These are phyloP conservation scores for Ptychadena robeensis DNA, from an alignment of 2,797 vertebrate species.

Conservation along the genomic window DNA sequence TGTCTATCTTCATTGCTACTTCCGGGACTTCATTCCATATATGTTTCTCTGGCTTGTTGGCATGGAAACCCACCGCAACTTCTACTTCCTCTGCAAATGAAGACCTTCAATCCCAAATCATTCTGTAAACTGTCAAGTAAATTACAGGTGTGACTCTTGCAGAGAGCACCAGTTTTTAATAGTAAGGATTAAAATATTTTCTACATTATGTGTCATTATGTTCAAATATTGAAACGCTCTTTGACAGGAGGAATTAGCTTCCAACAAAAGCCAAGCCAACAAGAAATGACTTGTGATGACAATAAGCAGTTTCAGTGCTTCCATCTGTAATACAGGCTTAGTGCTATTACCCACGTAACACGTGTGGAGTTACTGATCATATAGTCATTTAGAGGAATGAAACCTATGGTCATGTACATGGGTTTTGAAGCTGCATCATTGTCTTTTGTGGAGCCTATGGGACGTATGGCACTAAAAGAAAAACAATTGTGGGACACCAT, in stretches of 20 bases:
- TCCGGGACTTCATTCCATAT: conserved; percentile 59
- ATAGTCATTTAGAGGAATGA: too few species aligned
- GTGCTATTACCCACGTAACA: too few species aligned
- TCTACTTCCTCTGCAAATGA: conserved; percentile 23
- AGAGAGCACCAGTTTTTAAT: conserved; percentile 11
- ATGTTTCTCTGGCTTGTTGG: conserved; percentile 27
- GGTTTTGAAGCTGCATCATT: too few species aligned
- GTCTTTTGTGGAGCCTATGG: too few species aligned
- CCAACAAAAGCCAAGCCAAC: background rate
- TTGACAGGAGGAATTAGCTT: background rate
- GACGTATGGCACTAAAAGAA: too few species aligned
- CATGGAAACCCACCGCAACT: conserved; percentile 60
- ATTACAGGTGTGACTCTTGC: conserved; percentile 45
- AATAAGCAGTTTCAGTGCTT: background rate
- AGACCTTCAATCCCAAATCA: conserved; percentile 17
- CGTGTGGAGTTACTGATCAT: too few species aligned
- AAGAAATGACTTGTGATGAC: background rate
- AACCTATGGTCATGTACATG: too few species aligned
- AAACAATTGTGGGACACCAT: too few species aligned
- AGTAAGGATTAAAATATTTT: conserved; percentile 32
- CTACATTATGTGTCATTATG: conserved; percentile 2
- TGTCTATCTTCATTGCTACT: conserved; percentile 45
- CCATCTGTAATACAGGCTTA: too few species aligned
- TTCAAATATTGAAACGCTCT: background rate
- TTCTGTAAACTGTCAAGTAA: conserved; percentile 33